Conservation (phyloP, 2,888 invertebrate species). For the Limnephilus lunatus region DNA sequence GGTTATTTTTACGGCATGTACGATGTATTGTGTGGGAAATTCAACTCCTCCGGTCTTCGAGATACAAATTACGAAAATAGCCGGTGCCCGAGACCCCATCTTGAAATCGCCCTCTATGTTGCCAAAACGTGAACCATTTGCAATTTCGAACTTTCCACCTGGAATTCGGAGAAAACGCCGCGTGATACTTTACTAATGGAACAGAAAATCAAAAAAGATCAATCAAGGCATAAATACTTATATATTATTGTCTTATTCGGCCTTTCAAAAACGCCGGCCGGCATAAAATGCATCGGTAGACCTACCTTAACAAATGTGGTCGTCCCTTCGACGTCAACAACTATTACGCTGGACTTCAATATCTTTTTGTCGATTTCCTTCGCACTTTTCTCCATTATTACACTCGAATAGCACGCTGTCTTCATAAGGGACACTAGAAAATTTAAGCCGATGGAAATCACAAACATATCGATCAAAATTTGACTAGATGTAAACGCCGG, state of each 20-base stretch:
- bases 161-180: neutral
- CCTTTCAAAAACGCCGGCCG: constrained; percentile 57
- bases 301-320: constrained; percentile 91
- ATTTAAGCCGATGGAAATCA: constrained; percentile 33
- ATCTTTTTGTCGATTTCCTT: constrained; percentile 67
- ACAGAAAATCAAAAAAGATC: neutral
- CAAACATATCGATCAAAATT: constrained; percentile 48
- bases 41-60: neutral
- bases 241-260: neutral
- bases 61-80: constrained; percentile 30
- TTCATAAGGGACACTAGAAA: constrained; percentile 23
- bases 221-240: constrained; percentile 17
- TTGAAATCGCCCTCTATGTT: constrained; percentile 78
- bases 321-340: constrained; percentile 93
- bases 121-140: constrained; percentile 72
- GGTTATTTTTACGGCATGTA: neutral
- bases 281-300: constrained; percentile 44
- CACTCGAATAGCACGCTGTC: constrained; percentile 69
- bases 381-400: constrained; percentile 71
- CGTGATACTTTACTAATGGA: neutral
- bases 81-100: constrained; percentile 72
- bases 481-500: constrained; percentile 55
- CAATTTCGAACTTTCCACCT: constrained; percentile 36
- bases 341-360: constrained; percentile 78
- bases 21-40: neutral